phyloP scores from a whole-genome alignment of 2,888 invertebrate species.

The Chymomyza caudatula region DNA sequence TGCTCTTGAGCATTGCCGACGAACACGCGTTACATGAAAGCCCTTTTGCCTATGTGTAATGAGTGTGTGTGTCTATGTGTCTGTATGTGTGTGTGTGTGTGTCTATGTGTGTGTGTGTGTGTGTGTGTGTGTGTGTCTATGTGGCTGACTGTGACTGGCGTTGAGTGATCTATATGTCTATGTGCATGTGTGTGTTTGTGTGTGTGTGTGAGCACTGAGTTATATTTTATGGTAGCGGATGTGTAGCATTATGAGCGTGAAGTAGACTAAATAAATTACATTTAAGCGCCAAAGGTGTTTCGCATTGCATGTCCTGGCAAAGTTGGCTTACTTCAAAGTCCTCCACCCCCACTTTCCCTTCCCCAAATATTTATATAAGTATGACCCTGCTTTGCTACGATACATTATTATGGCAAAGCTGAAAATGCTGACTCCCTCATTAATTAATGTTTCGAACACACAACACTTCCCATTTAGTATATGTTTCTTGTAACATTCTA shows the following conservation, averaged over 20 bases:
- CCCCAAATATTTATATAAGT: background rate
- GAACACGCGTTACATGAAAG: constrained; percentile 59
- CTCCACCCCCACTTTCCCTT: background rate
- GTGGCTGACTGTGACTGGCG: background rate
- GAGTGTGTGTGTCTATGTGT: background rate
- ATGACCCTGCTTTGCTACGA: no score
- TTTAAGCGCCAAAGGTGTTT: constrained; percentile 63
- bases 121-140: background rate
- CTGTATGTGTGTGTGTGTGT: background rate
- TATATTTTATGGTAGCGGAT: constrained; percentile 38
- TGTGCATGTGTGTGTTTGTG: constrained; percentile 5
- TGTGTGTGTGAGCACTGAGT: constrained; percentile 5
- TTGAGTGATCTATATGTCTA: constrained; percentile 14
- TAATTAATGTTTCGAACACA: no score
- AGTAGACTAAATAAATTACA: constrained; percentile 69
- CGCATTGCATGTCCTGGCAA: constrained; percentile 33
- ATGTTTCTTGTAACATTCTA: background rate
- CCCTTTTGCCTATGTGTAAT: constrained; percentile 7
- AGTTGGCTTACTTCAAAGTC: background rate
- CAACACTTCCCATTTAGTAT: background rate
- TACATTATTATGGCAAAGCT: background rate
- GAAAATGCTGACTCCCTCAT: background rate
- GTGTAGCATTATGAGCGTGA: constrained; percentile 64
- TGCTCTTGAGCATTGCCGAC: constrained; percentile 43
- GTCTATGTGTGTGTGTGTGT: background rate